Percentiles rank a stretch among this genome's conserved stretches.
Evolutionary conservation across 2,888 invertebrate genomes (phyloP).

Genomic region (Andrena hattorfiana): DNA sequence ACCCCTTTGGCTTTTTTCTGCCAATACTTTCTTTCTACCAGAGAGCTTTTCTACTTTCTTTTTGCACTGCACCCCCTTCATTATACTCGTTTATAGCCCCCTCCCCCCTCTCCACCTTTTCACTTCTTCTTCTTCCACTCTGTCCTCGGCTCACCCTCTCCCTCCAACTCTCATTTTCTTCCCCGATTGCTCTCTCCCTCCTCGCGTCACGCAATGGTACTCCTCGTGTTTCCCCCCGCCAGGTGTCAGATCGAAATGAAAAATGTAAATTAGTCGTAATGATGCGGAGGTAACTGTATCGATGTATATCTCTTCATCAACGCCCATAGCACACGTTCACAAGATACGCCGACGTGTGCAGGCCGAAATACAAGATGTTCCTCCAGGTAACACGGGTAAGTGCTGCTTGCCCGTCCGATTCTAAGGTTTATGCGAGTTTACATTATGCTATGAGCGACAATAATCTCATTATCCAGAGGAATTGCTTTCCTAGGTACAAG

Average conservation of each 20-base stretch:
- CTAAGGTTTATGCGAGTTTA: background rate
- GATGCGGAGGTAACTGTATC: slow-evolving; percentile 79
- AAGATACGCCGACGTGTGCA: slow-evolving; percentile 19
- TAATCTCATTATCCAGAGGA: background rate
- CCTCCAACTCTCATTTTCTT: slow-evolving; percentile 16
- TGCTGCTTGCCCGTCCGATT: background rate
- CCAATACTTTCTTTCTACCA: background rate
- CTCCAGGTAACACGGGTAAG: background rate
- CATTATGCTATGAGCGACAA: background rate
- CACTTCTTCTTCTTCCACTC: background rate
- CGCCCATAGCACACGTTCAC: slow-evolving; percentile 62
- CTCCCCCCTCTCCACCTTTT: background rate
- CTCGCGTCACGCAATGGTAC: slow-evolving; percentile 41
- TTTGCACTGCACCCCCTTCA: background rate
- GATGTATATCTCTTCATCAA: slow-evolving; percentile 74
- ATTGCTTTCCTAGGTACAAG: background rate
- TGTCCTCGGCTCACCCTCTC: background rate
- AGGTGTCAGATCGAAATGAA: slow-evolving; percentile 78
- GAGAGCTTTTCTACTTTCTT: background rate
- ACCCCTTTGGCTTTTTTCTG: background rate
- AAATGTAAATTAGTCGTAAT: slow-evolving; percentile 80
- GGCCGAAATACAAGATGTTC: slow-evolving; percentile 19
- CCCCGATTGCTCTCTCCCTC: slow-evolving; percentile 9
- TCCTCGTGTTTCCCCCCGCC: slow-evolving; percentile 58
- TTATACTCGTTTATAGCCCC: background rate